These are phyloP conservation scores for Acanthurus lineatus DNA, from an alignment of 2,797 vertebrate genomes.

Conservation along the genomic window DNA sequence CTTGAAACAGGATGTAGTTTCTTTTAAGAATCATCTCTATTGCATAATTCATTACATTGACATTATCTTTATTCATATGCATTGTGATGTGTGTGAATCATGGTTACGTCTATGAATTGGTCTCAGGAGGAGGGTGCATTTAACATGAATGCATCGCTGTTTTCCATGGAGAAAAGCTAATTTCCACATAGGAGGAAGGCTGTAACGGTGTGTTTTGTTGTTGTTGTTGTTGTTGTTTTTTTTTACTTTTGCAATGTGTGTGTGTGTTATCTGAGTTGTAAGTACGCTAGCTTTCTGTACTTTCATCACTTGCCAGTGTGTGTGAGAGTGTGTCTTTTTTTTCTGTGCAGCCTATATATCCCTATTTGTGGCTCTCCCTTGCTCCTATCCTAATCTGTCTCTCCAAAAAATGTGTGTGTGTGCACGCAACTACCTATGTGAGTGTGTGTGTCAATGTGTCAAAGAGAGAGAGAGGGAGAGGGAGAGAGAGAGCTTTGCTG, in stretches of 20 bases:
- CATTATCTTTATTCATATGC: slow-evolving; percentile 37
- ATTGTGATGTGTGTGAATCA: slow-evolving; percentile 46
- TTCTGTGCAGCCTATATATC: slow-evolving; percentile 21
- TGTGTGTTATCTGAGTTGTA: slow-evolving; percentile 33
- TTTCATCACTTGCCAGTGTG: slow-evolving; percentile 44
- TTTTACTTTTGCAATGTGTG: background rate
- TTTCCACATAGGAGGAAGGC: slow-evolving; percentile 27
- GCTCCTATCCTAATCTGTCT: slow-evolving; percentile 15
- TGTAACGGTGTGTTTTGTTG: slow-evolving; percentile 18
- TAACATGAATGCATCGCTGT: slow-evolving; percentile 23
- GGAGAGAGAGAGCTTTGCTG: slow-evolving; percentile 53
- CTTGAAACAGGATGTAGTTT: slow-evolving; percentile 53
- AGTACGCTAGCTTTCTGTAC: slow-evolving; percentile 6
- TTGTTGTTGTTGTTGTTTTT: background rate
- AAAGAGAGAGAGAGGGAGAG: background rate
- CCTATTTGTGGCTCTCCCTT: slow-evolving; percentile 32
- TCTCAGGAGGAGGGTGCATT: slow-evolving; percentile 28
- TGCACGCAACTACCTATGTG: background rate
- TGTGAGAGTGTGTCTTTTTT: background rate
- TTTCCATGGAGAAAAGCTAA: slow-evolving; percentile 22
- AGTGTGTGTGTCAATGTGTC: slow-evolving; percentile 31
- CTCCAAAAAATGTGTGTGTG: slow-evolving; percentile 22
- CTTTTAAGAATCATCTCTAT: slow-evolving; percentile 38
- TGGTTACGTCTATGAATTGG: slow-evolving; percentile 28
- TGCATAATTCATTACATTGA: slow-evolving; percentile 67